Base-by-base conservation (phyloP, 2,888 invertebrate genomes). In the Eilema caniola region DNA sequence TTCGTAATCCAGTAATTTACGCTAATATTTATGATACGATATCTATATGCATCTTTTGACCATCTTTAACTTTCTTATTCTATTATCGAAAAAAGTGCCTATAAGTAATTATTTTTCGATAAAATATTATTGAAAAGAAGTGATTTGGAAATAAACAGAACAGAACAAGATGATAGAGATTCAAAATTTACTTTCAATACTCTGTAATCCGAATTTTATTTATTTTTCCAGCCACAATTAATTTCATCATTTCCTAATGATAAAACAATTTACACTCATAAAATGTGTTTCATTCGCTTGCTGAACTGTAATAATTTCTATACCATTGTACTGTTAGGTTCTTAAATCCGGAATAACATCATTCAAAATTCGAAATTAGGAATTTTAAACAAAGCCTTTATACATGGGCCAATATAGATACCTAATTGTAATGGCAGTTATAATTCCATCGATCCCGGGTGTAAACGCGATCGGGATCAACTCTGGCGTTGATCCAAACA, bases 401-500 rank as follows among this genome's bases (percentile, higher is more conserved):
- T 66, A 67, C 62, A 72, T 72, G 74, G 73, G 73, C 60, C 67
- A 76, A 82, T 75, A 75, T 3, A 41, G 0, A 16, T 80, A 75
- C 8, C 8, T 53, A 53, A 79, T 73, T 79, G 75, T 69, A 70
- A 76, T 75, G 66, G 65, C 75, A 79, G 74, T 70, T 75, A 77
- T 71, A 73, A 70, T 84, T 77, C 66, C 76, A 81, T 80, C 73
- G 77, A 79, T 83, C 81, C 81, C 82, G 82, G 85, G 82, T 84
- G 86, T 78, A 68, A 75, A 75, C 79, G 74, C 76, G 84, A 86
- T 81, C 80, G 80, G 82, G 82, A 78, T 77, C 76, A 78, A 76
- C 73, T 74, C 86, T 93, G 92, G 93, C 93, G 83, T 78, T 76
- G 81, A 83, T 91, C 93, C 92, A 93, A 93, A 88, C 85, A 87